phyloP scores from a whole-genome alignment of 2,113 vertebrate species.

The Lathamus discolor region DNA sequence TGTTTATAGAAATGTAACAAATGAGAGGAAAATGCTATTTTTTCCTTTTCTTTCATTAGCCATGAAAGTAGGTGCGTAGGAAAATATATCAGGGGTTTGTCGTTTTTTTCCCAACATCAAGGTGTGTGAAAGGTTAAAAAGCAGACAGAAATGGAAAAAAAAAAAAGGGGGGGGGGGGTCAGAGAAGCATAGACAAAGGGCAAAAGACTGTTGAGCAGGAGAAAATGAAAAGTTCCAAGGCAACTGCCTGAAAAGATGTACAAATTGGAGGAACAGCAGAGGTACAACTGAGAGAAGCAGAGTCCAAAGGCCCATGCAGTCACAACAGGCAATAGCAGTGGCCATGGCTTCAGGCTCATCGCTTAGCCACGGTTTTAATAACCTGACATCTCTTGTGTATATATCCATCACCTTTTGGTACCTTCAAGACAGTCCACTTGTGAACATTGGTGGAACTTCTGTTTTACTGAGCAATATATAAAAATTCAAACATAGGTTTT shows the following conservation, averaged over 20 bases:
- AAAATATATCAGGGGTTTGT: background rate
- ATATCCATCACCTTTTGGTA: background rate
- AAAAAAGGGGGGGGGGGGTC: background rate
- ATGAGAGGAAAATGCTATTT: background rate
- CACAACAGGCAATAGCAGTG: background rate
- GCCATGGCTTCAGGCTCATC: constrained; percentile 1
- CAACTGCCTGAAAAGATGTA: background rate
- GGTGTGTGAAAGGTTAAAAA: background rate
- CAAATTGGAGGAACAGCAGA: background rate
- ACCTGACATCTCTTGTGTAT: background rate
- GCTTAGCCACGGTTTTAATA: background rate
- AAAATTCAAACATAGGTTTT: background rate
- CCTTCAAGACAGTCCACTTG: background rate
- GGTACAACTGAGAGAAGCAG: background rate
- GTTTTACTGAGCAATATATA: background rate
- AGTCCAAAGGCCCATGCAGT: background rate
- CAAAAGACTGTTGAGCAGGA: background rate
- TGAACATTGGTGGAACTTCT: background rate
- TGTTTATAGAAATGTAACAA: background rate
- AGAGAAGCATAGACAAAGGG: background rate
- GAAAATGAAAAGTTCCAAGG: constrained; percentile 28
- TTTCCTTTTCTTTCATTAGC: background rate
- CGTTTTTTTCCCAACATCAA: background rate
- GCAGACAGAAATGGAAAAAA: fast-evolving
- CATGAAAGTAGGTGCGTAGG: background rate